Evolutionary conservation across 2,888 invertebrate species (phyloP).

Genomic region (Monoplex corrugatus): DNA sequence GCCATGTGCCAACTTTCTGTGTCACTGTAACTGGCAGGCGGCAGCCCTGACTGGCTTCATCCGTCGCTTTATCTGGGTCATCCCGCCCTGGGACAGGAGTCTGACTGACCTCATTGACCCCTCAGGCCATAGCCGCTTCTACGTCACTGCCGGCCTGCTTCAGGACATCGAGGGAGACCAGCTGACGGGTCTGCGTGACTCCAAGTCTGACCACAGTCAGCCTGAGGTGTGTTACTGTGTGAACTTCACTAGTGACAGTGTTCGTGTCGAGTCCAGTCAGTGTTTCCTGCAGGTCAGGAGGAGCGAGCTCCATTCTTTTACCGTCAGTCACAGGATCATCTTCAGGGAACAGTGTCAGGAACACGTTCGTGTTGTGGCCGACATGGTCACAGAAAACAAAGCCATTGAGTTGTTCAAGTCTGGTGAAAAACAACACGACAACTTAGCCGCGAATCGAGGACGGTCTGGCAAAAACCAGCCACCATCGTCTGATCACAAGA

Average conservation of each 20-base stretch:
- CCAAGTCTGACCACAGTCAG: background rate
- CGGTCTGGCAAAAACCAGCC: too few species aligned
- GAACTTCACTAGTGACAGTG: background rate
- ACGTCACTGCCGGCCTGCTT: conserved; percentile 29
- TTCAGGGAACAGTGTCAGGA: background rate
- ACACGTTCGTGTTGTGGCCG: background rate
- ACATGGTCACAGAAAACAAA: conserved; percentile 44
- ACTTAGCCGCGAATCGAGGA: too few species aligned
- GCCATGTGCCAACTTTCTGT: background rate
- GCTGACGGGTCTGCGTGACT: too few species aligned
- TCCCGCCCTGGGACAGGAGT: conserved; percentile 68
- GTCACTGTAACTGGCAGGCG: conserved; percentile 58
- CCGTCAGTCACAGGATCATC: background rate
- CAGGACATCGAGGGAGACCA: too few species aligned
- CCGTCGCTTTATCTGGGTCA: conserved; percentile 69
- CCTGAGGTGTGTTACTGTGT: background rate
- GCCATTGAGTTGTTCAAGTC: conserved; percentile 42
- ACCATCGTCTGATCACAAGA: too few species aligned
- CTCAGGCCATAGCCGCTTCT: conserved; percentile 30
- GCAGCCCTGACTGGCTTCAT: conserved; percentile 69
- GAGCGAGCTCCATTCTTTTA: background rate
- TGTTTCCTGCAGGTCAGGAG: background rate
- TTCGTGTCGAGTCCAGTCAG: background rate
- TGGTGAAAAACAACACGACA: too few species aligned
- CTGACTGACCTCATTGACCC: background rate